phyloP scores from a whole-genome alignment of 2,797 vertebrate species.

The Poecilia gillii region DNA sequence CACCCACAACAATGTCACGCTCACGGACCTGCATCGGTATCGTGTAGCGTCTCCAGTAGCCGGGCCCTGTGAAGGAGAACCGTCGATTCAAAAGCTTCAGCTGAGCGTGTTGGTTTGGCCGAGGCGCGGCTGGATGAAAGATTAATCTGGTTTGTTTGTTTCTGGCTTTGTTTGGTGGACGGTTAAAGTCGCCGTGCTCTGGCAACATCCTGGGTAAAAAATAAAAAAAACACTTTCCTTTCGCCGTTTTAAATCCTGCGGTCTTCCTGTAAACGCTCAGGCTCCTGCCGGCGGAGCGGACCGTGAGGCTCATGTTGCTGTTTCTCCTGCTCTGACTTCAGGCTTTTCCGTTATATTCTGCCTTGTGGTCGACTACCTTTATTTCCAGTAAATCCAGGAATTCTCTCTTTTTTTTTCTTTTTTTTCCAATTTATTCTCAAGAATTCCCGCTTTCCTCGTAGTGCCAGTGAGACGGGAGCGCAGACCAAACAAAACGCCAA shows the following conservation, averaged over 20 bases:
- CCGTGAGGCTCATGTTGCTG: conserved; percentile 43
- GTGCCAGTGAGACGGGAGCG: conserved; percentile 19
- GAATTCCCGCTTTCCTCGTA: conserved; percentile 33
- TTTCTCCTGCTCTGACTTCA: conserved; percentile 35
- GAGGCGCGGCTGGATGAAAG: conserved; percentile 38
- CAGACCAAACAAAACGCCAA: conserved; percentile 66
- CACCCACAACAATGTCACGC: neutral
- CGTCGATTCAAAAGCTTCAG: conserved; percentile 31
- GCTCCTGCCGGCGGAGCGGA: conserved; percentile 38
- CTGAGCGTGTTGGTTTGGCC: conserved; percentile 40
- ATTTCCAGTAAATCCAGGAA: conserved; percentile 49
- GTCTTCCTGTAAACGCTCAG: conserved; percentile 45
- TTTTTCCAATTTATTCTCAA: neutral
- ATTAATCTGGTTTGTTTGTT: conserved; percentile 46
- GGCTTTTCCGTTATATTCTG: conserved; percentile 43
- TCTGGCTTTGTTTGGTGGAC: conserved; percentile 42
- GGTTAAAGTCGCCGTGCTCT: conserved; percentile 30
- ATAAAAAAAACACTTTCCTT: conserved; percentile 42
- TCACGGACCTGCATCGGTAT: neutral
- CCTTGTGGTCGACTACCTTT: conserved; percentile 30
- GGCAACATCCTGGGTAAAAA: conserved; percentile 30
- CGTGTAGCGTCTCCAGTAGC: neutral
- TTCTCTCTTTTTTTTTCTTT: neutral
- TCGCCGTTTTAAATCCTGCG: conserved; percentile 41
- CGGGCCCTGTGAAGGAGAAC: conserved; percentile 5